Conservation (phyloP, 2,888 invertebrate genomes). For the Papilio elwesi region DNA sequence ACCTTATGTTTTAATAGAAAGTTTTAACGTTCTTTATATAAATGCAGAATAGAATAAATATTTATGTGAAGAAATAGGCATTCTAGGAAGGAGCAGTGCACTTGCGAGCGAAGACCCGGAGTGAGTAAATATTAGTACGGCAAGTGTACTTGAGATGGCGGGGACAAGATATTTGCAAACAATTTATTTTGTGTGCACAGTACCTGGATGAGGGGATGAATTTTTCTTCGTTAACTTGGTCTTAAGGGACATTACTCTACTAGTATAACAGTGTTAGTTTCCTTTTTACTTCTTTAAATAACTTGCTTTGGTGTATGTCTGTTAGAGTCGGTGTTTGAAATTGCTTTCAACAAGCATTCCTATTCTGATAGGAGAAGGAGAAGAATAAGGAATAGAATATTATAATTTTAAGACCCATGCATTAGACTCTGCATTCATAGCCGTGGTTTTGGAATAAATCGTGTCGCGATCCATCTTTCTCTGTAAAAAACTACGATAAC, state of each 20-base stretch:
- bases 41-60: background rate
- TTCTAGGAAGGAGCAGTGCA: background rate
- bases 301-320: too few species aligned
- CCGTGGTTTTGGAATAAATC: too few species aligned
- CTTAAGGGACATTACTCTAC: background rate
- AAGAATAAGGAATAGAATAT: too few species aligned
- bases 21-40: background rate
- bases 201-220: constrained; percentile 24
- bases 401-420: too few species aligned
- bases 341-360: too few species aligned
- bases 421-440: too few species aligned
- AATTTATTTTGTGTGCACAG: constrained; percentile 31
- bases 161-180: constrained; percentile 34
- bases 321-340: too few species aligned
- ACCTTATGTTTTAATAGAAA: too few species aligned
- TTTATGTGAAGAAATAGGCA: background rate
- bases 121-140: constrained; percentile 23
- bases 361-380: too few species aligned
- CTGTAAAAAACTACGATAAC: too few species aligned
- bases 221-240: constrained; percentile 14
- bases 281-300: background rate
- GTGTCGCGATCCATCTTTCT: too few species aligned
- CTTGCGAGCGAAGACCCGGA: background rate
- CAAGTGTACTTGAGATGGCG: constrained; percentile 21
- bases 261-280: background rate